Percentiles rank a stretch among this genome's conserved stretches.
Evolutionary conservation across 2,797 vertebrate genomes (phyloP).

Genomic region (Danio tinwini): DNA sequence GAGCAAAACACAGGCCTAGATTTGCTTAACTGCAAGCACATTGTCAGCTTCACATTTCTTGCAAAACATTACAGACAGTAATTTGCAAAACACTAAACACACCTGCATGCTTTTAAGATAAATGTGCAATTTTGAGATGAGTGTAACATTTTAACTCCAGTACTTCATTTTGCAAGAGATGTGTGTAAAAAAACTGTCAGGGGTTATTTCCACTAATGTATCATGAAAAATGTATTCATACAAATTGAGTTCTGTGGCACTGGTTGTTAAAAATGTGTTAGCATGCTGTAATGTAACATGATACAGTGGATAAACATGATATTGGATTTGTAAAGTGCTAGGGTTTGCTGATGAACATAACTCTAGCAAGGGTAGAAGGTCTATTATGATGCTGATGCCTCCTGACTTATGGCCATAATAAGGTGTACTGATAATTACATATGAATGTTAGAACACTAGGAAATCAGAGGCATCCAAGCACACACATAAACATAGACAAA

Average conservation of each 20-base stretch:
- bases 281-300: conserved; percentile 2
- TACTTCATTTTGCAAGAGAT: too few species aligned
- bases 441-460: conserved; percentile 78
- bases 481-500: not conserved
- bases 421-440: conserved; percentile 78
- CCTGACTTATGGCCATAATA: conserved; percentile 73
- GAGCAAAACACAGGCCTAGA: too few species aligned
- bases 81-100: not conserved
- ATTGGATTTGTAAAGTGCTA: conserved; percentile 17
- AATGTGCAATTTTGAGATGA: too few species aligned
- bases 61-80: too few species aligned
- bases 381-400: conserved; percentile 68
- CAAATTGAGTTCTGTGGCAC: conserved; percentile 1
- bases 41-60: too few species aligned
- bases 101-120: too few species aligned
- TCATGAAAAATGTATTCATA: conserved; percentile 10
- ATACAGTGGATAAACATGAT: conserved; percentile 7
- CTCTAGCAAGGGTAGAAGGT: conserved; percentile 38
- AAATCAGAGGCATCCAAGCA: conserved; percentile 59
- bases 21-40: too few species aligned
- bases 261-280: conserved; percentile 6
- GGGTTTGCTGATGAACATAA: conserved; percentile 47
- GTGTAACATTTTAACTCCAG: too few species aligned
- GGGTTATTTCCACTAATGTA: not conserved
- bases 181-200: not conserved